A percentile compares a stretch with the other conserved stretches of the same genome.
Conservation (phyloP, 2,888 invertebrate species). For the Drosophila setosimentum region DNA sequence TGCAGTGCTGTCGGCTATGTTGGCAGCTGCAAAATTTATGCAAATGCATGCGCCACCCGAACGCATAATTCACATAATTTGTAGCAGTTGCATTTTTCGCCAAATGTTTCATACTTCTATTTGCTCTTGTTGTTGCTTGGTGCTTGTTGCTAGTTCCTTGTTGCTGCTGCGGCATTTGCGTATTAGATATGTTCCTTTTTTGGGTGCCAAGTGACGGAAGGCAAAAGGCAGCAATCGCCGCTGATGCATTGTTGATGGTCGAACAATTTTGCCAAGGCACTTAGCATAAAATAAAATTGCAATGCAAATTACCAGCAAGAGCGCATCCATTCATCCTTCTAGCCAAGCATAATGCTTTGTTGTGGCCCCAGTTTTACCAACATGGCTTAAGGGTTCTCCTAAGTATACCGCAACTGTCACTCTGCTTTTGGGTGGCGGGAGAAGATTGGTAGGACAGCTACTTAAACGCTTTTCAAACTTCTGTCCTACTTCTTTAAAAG, state of each 20-base stretch:
- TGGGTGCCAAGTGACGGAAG: constrained; percentile 34
- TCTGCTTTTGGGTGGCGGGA: not conserved
- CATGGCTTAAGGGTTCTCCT: not conserved
- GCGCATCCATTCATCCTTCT: constrained; percentile 1
- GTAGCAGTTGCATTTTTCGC: constrained; percentile 76
- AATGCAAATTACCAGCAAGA: constrained; percentile 69
- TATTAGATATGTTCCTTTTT: constrained; percentile 59
- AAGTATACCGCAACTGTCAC: constrained; percentile 25
- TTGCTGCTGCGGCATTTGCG: constrained; percentile 39
- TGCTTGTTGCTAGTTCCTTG: constrained; percentile 11
- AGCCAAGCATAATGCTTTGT: constrained; percentile 8
- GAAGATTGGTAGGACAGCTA: not conserved
- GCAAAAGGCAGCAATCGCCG: constrained; percentile 54
- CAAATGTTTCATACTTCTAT: constrained; percentile 58
- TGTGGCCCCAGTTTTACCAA: not conserved
- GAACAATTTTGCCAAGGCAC: constrained; percentile 73
- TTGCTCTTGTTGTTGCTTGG: constrained; percentile 23
- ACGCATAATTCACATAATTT: constrained; percentile 81
- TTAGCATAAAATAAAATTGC: constrained; percentile 72
- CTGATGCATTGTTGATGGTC: constrained; percentile 77
- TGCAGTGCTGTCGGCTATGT: constrained; percentile 55
- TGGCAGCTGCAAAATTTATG: constrained; percentile 78
- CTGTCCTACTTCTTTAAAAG: constrained; percentile 21
- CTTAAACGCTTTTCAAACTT: constrained; percentile 30
- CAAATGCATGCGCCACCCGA: constrained; percentile 75